phyloP scores from a whole-genome alignment of 2,888 invertebrate genomes.

The Coenonympha glycerion region DNA sequence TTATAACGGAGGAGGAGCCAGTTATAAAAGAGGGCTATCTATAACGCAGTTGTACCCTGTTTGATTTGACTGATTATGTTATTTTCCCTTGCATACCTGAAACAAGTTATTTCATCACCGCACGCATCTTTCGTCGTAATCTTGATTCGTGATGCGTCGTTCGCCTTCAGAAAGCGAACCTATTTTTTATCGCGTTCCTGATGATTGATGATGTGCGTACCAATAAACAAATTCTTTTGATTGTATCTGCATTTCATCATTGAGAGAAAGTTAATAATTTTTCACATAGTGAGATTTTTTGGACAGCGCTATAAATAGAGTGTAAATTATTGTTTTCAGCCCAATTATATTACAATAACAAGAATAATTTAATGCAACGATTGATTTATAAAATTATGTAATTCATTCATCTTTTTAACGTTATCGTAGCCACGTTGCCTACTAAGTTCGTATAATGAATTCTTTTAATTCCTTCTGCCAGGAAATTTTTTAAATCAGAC shows the following conservation, averaged over 20 bases:
- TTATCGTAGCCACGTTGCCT: no score
- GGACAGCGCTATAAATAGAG: background rate
- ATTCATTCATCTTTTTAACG: no score
- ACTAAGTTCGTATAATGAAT: no score
- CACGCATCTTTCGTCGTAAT: slow-evolving; percentile 13
- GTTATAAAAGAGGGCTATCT: background rate
- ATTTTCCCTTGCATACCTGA: background rate
- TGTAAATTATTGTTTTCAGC: background rate
- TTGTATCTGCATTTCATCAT: slow-evolving; percentile 9
- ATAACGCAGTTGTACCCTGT: background rate
- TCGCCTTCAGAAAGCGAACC: slow-evolving; percentile 16
- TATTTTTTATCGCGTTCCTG: slow-evolving; percentile 14
- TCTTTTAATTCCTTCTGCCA: no score
- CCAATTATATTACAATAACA: no score
- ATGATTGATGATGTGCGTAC: slow-evolving; percentile 20
- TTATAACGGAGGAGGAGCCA: no score
- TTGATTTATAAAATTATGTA: no score
- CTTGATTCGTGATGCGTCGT: slow-evolving; percentile 9
- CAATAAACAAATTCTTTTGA: slow-evolving; percentile 15
- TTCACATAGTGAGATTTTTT: background rate
- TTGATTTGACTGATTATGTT: background rate
- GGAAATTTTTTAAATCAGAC: no score
- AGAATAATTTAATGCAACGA: no score
- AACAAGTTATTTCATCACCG: slow-evolving; percentile 4
- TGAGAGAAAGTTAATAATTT: slow-evolving; percentile 17